These are phyloP conservation scores for Lonchura striata DNA, from an alignment of 2,113 vertebrate species.

Conservation along the genomic window DNA sequence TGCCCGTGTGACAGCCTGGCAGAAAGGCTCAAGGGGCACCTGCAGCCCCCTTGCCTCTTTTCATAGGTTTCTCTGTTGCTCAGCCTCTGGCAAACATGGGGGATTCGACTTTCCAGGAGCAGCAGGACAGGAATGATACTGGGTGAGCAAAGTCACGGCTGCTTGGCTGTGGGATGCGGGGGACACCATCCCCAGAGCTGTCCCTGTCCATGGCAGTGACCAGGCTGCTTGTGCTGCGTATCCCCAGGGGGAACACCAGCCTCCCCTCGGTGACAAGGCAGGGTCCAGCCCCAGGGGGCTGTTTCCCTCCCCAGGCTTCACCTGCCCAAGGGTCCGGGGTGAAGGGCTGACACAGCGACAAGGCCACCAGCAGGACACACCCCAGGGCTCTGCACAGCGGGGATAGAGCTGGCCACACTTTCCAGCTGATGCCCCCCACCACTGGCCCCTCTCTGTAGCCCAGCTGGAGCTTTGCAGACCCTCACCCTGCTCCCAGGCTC, in stretches of 20 bases:
- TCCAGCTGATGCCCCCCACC: background rate
- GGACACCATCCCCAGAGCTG: background rate
- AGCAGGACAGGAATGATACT: background rate
- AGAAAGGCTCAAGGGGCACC: fast-evolving
- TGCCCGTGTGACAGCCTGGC: fast-evolving
- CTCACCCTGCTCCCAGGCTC: background rate
- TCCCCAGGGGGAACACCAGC: background rate
- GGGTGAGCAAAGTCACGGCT: background rate
- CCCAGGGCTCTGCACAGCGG: background rate
- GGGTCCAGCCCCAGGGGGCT: background rate
- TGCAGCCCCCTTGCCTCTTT: fast-evolving
- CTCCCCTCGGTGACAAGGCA: background rate
- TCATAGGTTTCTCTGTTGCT: background rate
- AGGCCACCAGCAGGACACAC: background rate
- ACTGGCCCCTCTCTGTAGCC: background rate
- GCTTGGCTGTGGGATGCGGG: background rate
- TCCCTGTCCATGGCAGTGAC: fast-evolving
- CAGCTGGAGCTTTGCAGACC: background rate
- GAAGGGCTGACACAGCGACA: background rate
- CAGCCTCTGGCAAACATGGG: background rate
- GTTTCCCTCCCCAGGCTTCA: background rate
- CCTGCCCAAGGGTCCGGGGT: background rate
- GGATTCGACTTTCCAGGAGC: background rate
- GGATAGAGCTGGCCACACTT: background rate
- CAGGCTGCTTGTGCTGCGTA: fast-evolving